Conservation (phyloP, 2,113 vertebrate species). For the Entelurus aequoreus region DNA sequence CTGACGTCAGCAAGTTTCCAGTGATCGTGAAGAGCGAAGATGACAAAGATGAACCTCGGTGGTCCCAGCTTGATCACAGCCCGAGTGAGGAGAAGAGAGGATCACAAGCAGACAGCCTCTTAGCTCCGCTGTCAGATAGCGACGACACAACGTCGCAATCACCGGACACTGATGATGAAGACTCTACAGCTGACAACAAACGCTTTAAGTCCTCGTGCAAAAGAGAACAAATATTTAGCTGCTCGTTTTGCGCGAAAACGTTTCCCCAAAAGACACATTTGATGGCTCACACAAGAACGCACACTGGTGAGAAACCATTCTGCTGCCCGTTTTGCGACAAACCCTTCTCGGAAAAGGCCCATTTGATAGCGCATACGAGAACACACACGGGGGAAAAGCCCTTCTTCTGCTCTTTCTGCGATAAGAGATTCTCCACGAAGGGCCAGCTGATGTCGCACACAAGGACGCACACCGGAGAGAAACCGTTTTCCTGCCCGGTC, state of each 20-base stretch:
- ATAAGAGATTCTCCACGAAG: background rate
- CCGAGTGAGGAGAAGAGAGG: background rate
- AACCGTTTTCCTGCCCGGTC: background rate
- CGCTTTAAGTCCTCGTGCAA: background rate
- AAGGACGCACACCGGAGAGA: background rate
- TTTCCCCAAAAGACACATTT: background rate
- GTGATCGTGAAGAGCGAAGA: background rate
- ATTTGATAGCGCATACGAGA: background rate
- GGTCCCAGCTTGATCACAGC: too few relatives aligned
- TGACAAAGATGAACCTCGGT: background rate
- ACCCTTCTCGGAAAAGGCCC: background rate
- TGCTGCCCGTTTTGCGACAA: background rate
- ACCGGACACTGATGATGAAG: background rate
- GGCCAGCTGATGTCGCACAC: background rate
- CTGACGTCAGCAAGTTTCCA: background rate
- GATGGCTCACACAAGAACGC: background rate
- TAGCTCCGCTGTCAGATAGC: background rate
- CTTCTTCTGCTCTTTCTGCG: background rate
- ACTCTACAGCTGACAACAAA: background rate
- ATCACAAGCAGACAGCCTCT: background rate
- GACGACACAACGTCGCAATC: background rate
- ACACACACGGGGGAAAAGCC: background rate
- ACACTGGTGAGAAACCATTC: background rate
- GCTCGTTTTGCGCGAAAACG: background rate
- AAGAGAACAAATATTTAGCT: background rate